Base-by-base conservation (phyloP, 2,113 vertebrate species). In the Entomyzon cyanotis region DNA sequence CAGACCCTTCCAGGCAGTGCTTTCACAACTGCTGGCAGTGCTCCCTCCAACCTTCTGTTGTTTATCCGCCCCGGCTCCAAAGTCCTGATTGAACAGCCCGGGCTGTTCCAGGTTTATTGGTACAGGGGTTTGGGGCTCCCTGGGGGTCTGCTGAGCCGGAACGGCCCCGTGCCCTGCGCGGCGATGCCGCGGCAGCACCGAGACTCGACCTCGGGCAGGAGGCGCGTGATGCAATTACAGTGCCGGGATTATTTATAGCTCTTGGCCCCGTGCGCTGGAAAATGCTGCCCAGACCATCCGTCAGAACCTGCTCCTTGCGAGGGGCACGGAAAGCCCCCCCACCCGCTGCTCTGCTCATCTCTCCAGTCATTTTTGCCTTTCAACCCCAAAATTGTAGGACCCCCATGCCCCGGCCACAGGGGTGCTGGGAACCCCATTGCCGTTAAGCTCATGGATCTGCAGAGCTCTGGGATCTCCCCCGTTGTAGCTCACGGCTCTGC, bases 241-340 rank as follows among this genome's bases (percentile, higher is more conserved):
- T 27, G 75, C 79, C 0, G 46, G 35, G 55, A 15, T 22, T 96
- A 94, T 97, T 96, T 94, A 93, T 94, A 95, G 82, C 82, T 46
- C 82, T 49, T 90, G 95, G 96, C 86, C 58, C 68, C 2, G 15
- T 10, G 19, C 3, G 8, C 28, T 17, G 95, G 74, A 87, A 94
- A 92, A 93, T 37, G 82, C 85, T 90, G 83, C 74, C 70, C 77
- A n/a, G 90, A 73, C 82, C 67, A 15, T 55, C 65, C 35, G 7
- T 13, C 73, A 68, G 47, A 55, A 67, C 1, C 52, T 39, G 37
- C 74, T 78, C 21, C 42, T 70, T 1, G 8, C 3, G 0, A 49
- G 67, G 70, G 67, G 47, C 65, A 46, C 2, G 18, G 63, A 65
- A 78, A 35, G 2, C 1, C 15, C 0, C 22, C 12, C 24, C 30